Evolutionary conservation across 2,888 invertebrate species (phyloP), one percentile per base, ranked within the genome.

Genomic region (Epistrophe grossulariae): DNA sequence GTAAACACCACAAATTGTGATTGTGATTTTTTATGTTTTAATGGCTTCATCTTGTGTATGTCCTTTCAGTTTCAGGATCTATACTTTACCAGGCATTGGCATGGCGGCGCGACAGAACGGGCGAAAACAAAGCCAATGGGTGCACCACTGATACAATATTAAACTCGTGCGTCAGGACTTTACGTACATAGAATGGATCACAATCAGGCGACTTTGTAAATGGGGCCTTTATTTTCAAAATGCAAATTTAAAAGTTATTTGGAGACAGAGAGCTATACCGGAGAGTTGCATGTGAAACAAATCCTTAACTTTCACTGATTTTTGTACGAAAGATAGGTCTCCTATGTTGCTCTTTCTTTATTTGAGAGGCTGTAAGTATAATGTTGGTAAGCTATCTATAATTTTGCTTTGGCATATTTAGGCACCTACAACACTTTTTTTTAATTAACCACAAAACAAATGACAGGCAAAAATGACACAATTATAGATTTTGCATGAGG

Each of bases 21-120:
- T 87, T 83, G 87, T 87, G 87, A 87, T 87, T 77, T 77, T 87
- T 82, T 76, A 72, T 76, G 71, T 87, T 87, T 87, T 87, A 87
- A 87, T 87, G 87, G 79, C 87, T 83, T 87, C 83, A 87, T 87
- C 83, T 76, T 70, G 57, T 66, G 70, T 62, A 57, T 85, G 82
- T 85, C 85, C 81, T 81, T 85, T 85, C 66, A 48, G 73, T 59
- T 50, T 43, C 57, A 66, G 48, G 38, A 48, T 38, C 31, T 24
- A 79, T 24, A 24, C 24, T 24, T 2, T 24, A 24, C 24, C 24
- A 24, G 24, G 38, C 15, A 19, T n/a, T 55, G 64, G 50, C 43
- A 28, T 43, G 43, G 28, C 35, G 77, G 48, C 71, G 50, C 40
- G 60, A 64, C 57, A 19, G 17, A 52, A 64, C 52, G 52, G 62